These are phyloP conservation scores for Callyntrura sp. DNA, from an alignment of 2,888 invertebrate genomes.

Conservation along the genomic window DNA sequence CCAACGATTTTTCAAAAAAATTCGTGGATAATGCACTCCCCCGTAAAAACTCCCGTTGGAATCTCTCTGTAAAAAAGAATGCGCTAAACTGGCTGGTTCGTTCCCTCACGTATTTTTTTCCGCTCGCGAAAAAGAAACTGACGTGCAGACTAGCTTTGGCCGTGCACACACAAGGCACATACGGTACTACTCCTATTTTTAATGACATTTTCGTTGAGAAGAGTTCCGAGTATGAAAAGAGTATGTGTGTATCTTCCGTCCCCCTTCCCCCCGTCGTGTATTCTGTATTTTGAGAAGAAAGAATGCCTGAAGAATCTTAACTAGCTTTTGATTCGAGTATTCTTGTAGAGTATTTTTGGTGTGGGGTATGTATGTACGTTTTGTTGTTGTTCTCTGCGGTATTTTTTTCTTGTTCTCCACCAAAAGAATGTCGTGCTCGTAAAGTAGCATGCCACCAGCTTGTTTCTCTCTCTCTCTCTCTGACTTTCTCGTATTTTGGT, in stretches of 20 bases:
- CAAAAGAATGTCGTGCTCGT: neutral
- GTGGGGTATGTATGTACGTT: neutral
- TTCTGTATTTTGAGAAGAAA: constrained; percentile 27
- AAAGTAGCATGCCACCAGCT: no score
- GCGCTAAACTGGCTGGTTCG: no score
- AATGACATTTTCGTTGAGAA: constrained; percentile 26
- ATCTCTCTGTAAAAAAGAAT: no score
- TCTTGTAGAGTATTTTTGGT: neutral
- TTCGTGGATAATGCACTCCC: no score
- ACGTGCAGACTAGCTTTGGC: neutral
- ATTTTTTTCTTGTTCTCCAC: neutral
- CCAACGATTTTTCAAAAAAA: no score
- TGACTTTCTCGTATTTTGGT: neutral
- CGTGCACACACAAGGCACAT: neutral
- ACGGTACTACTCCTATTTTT: neutral
- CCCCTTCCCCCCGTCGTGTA: neutral
- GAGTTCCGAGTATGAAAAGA: neutral
- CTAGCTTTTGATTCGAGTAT: constrained; percentile 19
- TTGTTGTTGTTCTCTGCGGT: neutral
- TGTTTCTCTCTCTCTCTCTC: neutral
- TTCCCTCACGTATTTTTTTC: no score
- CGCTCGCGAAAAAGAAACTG: no score
- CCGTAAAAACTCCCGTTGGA: no score
- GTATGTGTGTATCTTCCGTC: neutral
- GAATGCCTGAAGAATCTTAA: constrained; percentile 66